A percentile compares a stretch with the other conserved stretches of the same genome.
These are phyloP conservation scores for Drosophila fuyamai DNA, from an alignment of 1,140 invertebrate species.

Conservation along the genomic window DNA sequence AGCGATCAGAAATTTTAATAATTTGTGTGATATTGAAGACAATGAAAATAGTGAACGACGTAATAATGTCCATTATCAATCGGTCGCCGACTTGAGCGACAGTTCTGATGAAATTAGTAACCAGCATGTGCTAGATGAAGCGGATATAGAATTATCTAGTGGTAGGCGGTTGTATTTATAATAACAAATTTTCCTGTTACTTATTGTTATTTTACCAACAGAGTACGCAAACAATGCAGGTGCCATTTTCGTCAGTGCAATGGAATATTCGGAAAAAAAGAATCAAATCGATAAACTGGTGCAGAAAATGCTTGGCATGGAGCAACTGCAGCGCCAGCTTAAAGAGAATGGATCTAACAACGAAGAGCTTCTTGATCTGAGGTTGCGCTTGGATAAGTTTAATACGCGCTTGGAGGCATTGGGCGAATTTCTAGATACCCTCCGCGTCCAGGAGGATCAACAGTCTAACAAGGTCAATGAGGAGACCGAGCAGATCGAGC, in stretches of 20 bases:
- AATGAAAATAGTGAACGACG: neutral
- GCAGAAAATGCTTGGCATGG: conserved; percentile 11
- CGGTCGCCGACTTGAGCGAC: neutral
- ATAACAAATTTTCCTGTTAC: no score
- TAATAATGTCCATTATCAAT: neutral
- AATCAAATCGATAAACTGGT: conserved; percentile 28
- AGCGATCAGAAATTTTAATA: neutral
- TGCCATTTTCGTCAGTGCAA: conserved; percentile 29
- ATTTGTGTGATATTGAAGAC: neutral
- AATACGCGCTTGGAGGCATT: conserved; percentile 13
- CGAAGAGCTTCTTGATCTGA: neutral
- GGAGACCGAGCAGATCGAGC: neutral
- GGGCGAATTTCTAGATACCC: conserved; percentile 24
- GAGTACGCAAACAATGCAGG: conserved; percentile 36
- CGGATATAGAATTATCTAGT: neutral
- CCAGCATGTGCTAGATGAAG: neutral
- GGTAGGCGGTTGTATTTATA: neutral
- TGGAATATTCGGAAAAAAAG: conserved; percentile 26
- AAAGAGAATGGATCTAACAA: neutral
- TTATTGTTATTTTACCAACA: neutral
- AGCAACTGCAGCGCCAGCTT: conserved; percentile 12
- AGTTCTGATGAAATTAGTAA: neutral
- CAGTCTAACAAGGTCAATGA: neutral
- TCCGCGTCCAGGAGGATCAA: conserved; percentile 15
- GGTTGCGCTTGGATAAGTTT: neutral